These are phyloP conservation scores for Netelia fuscicornis DNA, from an alignment of 2,888 invertebrate species.

Conservation along the genomic window DNA sequence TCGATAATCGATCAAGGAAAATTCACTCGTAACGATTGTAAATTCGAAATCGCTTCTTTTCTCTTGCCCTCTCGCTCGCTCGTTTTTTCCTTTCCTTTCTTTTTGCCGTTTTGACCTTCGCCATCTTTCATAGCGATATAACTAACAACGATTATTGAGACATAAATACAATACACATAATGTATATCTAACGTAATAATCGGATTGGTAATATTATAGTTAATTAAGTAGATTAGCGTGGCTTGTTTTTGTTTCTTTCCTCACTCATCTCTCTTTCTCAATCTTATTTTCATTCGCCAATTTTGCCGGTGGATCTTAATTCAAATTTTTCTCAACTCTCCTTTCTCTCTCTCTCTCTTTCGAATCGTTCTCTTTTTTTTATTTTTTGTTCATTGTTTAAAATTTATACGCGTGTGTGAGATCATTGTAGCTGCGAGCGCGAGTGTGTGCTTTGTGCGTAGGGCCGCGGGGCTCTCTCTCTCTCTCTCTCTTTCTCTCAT, in stretches of 20 bases:
- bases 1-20: conserved; percentile 58
- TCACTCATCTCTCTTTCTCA: conserved; percentile 30
- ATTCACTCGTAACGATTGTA: conserved; percentile 45
- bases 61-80: conserved; percentile 43
- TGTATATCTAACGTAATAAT: conserved; percentile 82
- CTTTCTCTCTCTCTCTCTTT: conserved; percentile 37
- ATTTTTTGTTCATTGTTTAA: conserved; percentile 36
- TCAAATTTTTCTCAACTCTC: neutral
- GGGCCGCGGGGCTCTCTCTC: conserved; percentile 58
- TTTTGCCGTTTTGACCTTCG: conserved; percentile 20
- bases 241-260: conserved; percentile 64
- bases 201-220: conserved; percentile 80
- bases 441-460: conserved; percentile 69
- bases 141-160: conserved; percentile 84
- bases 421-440: conserved; percentile 70
- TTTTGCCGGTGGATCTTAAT: conserved; percentile 22
- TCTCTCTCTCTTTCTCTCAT: conserved; percentile 41
- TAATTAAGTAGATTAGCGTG: conserved; percentile 78
- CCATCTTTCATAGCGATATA: conserved; percentile 77
- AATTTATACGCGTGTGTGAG: conserved; percentile 62
- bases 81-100: conserved; percentile 20
- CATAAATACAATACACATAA: conserved; percentile 83
- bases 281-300: conserved; percentile 25
- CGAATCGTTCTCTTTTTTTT: conserved; percentile 5
- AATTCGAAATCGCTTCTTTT: conserved; percentile 47